Base-by-base conservation (phyloP, 2,888 invertebrate genomes). In the Lycia hirtaria region DNA sequence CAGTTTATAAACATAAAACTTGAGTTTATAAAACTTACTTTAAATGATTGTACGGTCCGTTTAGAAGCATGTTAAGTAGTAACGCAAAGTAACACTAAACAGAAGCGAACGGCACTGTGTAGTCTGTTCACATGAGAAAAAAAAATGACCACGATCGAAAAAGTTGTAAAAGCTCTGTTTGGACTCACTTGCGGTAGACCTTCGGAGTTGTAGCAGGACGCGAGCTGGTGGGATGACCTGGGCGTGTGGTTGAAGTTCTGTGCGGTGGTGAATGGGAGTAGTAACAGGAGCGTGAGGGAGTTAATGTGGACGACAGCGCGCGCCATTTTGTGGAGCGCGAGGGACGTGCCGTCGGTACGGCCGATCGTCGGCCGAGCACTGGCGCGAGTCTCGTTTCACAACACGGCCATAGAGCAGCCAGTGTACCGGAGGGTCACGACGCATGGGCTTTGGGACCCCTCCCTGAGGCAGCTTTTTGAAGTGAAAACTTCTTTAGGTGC, bases 321-420 rank as follows among this genome's bases (percentile, higher is more conserved):
- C 85, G 88, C 83, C 90, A 90, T 90, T 74, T 85, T 87, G 87
- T 57, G 65, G 72, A 77, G 80, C 81, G 81, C 78, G 73, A 73
- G 67, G 69, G 69, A 71, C 41, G 41, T 76, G 78, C 81, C 84
- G 83, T 83, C 79, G 75, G 65, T 76, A 73, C 83, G 74, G 72
- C 76, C 81, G 83, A 83, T 80, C 78, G 85, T 79, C 84, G 82
- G 80, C 78, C 82, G 80, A 80, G 81, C 84, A 90, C 91, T 90
- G 86, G 78, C 81, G 79, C 79, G 73, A 65, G 64, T 67, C 68
- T 64, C 74, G 81, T 88, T 88, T 88, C 89, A 87, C 88, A 88
- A 88, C 84, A 85, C 78, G 71, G 78, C 58, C 88, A 89, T 68
- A 88, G 89, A 88, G 56, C 69, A 73, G 52, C 0, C 22, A 50